Conservation (phyloP, 2,113 vertebrate species). For the Silurus glanis region DNA sequence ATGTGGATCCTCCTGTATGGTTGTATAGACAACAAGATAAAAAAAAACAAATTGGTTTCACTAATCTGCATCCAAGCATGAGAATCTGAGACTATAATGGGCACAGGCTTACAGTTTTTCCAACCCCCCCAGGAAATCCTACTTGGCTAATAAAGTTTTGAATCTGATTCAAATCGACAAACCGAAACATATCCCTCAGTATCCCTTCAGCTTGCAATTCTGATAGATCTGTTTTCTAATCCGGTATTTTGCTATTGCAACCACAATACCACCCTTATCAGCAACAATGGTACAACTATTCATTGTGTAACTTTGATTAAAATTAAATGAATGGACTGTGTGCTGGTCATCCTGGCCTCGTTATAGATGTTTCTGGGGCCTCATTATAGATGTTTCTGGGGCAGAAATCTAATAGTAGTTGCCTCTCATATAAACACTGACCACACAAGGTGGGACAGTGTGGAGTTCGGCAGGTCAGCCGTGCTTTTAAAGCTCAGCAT, state of each 20-base stretch:
- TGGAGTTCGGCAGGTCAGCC: slow-evolving; percentile 10
- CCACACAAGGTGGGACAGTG: background rate
- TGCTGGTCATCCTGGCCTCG: background rate
- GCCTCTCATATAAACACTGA: background rate
- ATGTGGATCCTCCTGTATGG: background rate
- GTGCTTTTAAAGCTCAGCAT: slow-evolving; percentile 37
- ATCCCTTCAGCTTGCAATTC: background rate
- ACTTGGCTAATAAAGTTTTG: background rate
- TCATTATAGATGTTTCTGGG: background rate
- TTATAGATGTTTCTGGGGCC: background rate
- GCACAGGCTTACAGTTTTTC: background rate
- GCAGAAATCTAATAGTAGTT: background rate
- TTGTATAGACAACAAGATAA: background rate
- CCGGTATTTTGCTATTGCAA: slow-evolving; percentile 7
- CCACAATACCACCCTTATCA: background rate
- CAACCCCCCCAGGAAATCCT: background rate
- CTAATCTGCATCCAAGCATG: background rate
- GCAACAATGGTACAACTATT: background rate
- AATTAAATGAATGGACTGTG: background rate
- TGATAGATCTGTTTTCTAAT: background rate
- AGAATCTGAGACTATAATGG: background rate
- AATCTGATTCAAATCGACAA: background rate
- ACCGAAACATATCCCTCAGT: background rate
- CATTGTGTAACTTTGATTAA: background rate
- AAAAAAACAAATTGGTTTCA: background rate